Evolutionary conservation across 2,113 vertebrate species (phyloP).

Genomic region (Camelus bactrianus): DNA sequence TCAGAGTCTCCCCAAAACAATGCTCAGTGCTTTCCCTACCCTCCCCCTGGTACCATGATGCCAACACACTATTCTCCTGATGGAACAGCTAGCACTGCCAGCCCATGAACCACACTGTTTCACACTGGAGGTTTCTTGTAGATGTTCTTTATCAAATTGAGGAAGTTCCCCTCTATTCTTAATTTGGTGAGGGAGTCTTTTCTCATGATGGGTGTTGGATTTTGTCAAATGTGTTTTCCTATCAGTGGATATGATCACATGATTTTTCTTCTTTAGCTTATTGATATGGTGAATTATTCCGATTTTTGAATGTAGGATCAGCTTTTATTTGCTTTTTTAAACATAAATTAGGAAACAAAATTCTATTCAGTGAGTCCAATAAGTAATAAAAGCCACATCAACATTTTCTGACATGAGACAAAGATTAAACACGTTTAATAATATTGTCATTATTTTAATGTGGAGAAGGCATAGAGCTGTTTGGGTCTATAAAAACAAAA

Average conservation of each 20-base stretch:
- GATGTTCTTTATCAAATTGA: not conserved
- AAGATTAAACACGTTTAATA: not conserved
- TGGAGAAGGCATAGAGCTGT: not conserved
- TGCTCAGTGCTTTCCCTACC: not conserved
- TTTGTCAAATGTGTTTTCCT: not conserved
- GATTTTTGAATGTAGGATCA: not conserved
- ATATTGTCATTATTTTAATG: not conserved
- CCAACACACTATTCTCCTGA: not conserved
- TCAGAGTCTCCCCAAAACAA: not conserved
- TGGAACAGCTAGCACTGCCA: not conserved
- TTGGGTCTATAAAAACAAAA: slow-evolving; percentile 42
- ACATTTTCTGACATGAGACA: slow-evolving; percentile 30
- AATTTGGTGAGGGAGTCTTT: not conserved
- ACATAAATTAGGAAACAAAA: not conserved
- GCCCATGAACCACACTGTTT: not conserved
- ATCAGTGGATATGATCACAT: not conserved
- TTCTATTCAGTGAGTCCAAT: slow-evolving; percentile 24
- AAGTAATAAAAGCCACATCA: slow-evolving; percentile 36
- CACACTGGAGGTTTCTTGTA: not conserved
- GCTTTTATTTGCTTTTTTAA: slow-evolving; percentile 32
- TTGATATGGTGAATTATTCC: not conserved
- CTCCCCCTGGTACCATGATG: not conserved
- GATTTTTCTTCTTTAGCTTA: slow-evolving; percentile 27
- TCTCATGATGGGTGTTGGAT: not conserved
- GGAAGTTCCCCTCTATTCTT: not conserved